Evolutionary conservation across 2,888 invertebrate genomes (phyloP).

Genomic region (Ephialtes manifestator): DNA sequence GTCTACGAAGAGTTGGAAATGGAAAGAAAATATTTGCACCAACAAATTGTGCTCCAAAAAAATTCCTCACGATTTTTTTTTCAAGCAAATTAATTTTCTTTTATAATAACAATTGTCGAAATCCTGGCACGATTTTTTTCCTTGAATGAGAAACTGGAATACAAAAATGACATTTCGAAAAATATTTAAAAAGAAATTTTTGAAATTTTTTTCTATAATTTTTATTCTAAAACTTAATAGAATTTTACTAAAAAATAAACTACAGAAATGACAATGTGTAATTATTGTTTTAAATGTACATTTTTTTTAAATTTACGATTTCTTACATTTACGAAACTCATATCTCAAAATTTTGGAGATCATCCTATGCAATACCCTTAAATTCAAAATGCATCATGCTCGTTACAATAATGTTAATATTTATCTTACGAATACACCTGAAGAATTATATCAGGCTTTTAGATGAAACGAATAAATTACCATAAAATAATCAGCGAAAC

Average conservation of each 20-base stretch:
- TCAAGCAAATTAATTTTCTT: no score
- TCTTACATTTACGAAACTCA: background rate
- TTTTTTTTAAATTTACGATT: background rate
- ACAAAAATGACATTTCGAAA: no score
- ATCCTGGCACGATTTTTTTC: no score
- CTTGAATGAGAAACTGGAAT: no score
- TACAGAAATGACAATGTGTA: no score
- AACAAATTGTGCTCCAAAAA: no score
- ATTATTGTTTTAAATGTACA: background rate
- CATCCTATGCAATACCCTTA: background rate
- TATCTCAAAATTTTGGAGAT: background rate
- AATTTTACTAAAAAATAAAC: no score
- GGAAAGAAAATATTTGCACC: background rate
- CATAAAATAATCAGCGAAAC: slow-evolving; percentile 26
- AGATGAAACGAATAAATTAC: slow-evolving; percentile 21
- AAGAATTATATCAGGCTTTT: background rate
- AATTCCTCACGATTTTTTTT: no score
- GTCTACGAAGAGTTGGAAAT: background rate
- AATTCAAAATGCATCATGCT: background rate
- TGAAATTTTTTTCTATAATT: no score
- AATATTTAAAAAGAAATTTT: no score
- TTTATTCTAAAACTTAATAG: no score
- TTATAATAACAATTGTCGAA: no score
- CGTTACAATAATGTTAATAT: slow-evolving; percentile 9
- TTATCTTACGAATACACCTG: background rate